A percentile compares a stretch with the other conserved stretches of the same genome.
phyloP scores from a whole-genome alignment of 2,113 vertebrate genomes.

The Trinectes maculatus region DNA sequence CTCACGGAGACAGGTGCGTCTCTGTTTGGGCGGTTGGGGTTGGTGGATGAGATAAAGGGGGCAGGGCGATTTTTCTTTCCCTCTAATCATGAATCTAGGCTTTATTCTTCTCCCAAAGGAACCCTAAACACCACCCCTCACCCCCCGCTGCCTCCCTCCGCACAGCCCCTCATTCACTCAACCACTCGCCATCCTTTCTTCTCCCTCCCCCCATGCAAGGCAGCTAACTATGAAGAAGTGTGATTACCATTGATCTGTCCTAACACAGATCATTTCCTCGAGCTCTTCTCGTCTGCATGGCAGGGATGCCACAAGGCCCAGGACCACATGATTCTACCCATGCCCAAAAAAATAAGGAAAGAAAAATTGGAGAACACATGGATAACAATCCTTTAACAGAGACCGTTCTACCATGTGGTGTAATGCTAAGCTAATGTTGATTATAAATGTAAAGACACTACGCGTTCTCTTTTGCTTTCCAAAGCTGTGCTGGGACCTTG shows the following conservation, averaged over 20 bases:
- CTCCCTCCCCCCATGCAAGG: slow-evolving; percentile 35
- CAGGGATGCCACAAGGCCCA: slow-evolving; percentile 16
- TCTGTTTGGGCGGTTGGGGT: slow-evolving; percentile 28
- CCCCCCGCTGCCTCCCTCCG: background rate
- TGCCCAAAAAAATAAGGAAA: slow-evolving; percentile 17
- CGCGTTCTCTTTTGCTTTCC: background rate
- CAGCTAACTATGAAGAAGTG: slow-evolving; percentile 58
- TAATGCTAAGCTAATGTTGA: too few species aligned
- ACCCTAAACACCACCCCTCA: slow-evolving; percentile 7
- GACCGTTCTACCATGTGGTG: background rate
- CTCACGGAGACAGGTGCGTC: slow-evolving; percentile 22
- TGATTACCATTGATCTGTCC: slow-evolving; percentile 73
- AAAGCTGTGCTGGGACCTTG: background rate
- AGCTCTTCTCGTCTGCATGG: slow-evolving; percentile 19
- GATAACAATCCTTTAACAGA: background rate
- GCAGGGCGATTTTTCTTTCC: slow-evolving; percentile 30
- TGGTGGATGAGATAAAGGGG: background rate
- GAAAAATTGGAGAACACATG: background rate
- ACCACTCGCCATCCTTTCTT: slow-evolving; percentile 15
- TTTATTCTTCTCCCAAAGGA: slow-evolving; percentile 50
- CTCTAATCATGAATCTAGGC: slow-evolving; percentile 54
- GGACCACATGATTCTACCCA: slow-evolving; percentile 26
- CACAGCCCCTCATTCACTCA: background rate
- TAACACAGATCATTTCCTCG: slow-evolving; percentile 65
- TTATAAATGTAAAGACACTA: too few species aligned